Base-by-base conservation (phyloP, 1,140 invertebrate genomes). In the Pteromalus puparum region DNA sequence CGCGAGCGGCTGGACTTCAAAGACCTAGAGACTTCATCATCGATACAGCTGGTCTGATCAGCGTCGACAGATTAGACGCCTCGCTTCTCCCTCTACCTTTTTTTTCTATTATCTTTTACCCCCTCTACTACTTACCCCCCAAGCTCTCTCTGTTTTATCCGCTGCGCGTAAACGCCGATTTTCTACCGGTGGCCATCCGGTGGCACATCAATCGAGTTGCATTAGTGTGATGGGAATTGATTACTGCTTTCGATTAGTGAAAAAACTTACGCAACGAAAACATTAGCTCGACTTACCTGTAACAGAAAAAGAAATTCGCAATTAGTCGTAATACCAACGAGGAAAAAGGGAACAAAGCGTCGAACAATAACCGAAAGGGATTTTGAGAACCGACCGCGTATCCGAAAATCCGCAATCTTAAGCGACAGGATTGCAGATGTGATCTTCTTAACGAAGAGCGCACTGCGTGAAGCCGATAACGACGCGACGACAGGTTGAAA, bases 41-140 rank as follows among this genome's bases (percentile, higher is more conserved):
- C 92, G 91, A 93, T 93, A 92, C 90, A 87, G 88, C 89, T 89
- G 89, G 86, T 91, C 90, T 90, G 92, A 93, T 92, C 91, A 91
- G 88, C 90, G 91, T 91, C 91, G 90, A 92, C 90, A 93, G 92
- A 93, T 92, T 93, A 92, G 88, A 88, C 86, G 87, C 84, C 85
- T 87, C 82, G 73, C 48, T 67, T 53, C 79, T 77, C 70, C 67
- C 80, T 73, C 68, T 53, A 74, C 78, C 38, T 12, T 68, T 28
- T 74, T 65, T 34, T 61, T 53, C 48, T 61, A n/a, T 61, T 61
- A 61, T 61, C 53, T 61, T 4, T n/a, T 21, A 61, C 21, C 38
- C 26, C 68, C 61, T 79, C 85, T 86, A 70, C 26, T 82, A 73
- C 87, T n/a, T n/a, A n/a, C n/a, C n/a, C n/a, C 82, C 85, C 87